These are phyloP conservation scores for Cataglyphis rosenhaueri DNA, from an alignment of 2,888 invertebrate genomes.

Conservation along the genomic window DNA sequence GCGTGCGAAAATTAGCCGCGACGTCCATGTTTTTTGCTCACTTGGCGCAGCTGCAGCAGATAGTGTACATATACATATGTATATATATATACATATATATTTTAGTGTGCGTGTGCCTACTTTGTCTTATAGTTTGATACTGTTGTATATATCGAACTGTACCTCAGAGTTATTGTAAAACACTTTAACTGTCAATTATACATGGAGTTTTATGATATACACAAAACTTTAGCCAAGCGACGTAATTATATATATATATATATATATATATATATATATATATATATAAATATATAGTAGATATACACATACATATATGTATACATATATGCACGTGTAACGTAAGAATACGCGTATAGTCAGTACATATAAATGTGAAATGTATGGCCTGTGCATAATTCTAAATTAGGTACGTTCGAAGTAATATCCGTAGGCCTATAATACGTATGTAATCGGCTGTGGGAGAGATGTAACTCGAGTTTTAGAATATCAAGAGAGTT, in stretches of 20 bases:
- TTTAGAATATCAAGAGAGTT: constrained; percentile 12
- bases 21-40: constrained; percentile 64
- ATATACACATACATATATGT: not conserved
- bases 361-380: constrained; percentile 64
- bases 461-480: constrained; percentile 19
- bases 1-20: constrained; percentile 60
- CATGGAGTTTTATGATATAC: constrained; percentile 72
- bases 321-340: constrained; percentile 13
- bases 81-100: constrained; percentile 60
- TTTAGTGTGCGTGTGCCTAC: constrained; percentile 73
- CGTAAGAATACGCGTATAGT: constrained; percentile 42
- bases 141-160: constrained; percentile 67
- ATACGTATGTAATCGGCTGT: constrained; percentile 58
- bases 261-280: constrained; percentile 17
- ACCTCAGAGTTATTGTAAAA: constrained; percentile 73
- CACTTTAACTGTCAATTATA: constrained; percentile 75
- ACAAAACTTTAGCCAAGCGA: constrained; percentile 63
- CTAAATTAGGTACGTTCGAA: constrained; percentile 75
- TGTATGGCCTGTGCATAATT: constrained; percentile 76
- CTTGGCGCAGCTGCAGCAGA: constrained; percentile 34
- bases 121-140: constrained; percentile 66
- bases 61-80: constrained; percentile 37
- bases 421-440: constrained; percentile 69
- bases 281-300: constrained; percentile 18
- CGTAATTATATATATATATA: constrained; percentile 3